Evolutionary conservation across 2,888 invertebrate genomes (phyloP).

Genomic region (Polietes domitor): DNA sequence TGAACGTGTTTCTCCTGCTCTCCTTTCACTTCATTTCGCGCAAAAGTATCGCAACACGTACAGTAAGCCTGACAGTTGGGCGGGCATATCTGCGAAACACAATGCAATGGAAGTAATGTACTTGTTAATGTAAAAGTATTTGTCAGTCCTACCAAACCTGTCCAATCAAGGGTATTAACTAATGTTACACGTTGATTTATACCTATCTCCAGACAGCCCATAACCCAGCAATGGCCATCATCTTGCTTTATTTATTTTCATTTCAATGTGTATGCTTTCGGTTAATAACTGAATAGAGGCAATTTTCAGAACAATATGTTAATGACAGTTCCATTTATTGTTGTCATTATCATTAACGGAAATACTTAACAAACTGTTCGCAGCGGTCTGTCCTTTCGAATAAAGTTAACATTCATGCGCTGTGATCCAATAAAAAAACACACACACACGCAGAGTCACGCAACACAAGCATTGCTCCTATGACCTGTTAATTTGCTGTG

Average conservation of each 20-base stretch:
- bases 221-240: background rate
- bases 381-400: background rate
- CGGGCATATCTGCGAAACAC: background rate
- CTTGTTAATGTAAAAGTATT: background rate
- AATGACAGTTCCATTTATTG: background rate
- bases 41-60: background rate
- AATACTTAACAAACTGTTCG: background rate
- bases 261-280: background rate
- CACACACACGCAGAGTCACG: background rate
- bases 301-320: background rate
- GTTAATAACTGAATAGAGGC: background rate
- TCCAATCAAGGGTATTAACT: background rate
- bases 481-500: slow-evolving; percentile 22
- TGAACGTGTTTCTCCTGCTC: slow-evolving; percentile 16
- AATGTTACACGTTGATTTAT: background rate
- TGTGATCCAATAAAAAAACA: background rate
- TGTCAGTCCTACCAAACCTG: background rate
- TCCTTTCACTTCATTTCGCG: background rate
- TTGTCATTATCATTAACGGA: background rate
- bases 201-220: background rate
- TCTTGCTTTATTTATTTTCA: background rate
- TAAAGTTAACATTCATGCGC: background rate
- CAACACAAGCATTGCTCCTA: background rate
- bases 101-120: background rate
- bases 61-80: background rate